These are phyloP conservation scores for Drosophila truncata DNA, from an alignment of 1,140 invertebrate species.

Conservation along the genomic window DNA sequence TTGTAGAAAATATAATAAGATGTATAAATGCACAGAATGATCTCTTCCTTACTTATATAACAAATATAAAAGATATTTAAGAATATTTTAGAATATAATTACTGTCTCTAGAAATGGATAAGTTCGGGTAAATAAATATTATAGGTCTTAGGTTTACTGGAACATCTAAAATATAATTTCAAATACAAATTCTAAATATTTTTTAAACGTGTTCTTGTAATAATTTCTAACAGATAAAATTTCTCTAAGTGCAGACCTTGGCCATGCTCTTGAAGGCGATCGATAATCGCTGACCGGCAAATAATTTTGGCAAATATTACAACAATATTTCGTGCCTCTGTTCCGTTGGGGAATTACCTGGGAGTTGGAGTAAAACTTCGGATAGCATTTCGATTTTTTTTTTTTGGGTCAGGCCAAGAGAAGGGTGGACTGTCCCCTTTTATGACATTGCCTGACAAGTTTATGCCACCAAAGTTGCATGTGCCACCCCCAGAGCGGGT, in stretches of 20 bases:
- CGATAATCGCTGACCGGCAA: slow-evolving; percentile 45
- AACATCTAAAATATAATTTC: neutral
- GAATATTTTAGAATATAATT: neutral
- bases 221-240: neutral
- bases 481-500: slow-evolving; percentile 53
- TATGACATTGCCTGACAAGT: slow-evolving; percentile 77
- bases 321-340: slow-evolving; percentile 34
- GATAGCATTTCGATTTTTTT: slow-evolving; percentile 2
- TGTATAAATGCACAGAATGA: too few species aligned
- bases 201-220: neutral
- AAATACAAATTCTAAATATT: rapidly evolving
- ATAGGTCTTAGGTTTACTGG: too few species aligned
- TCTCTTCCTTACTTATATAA: too few species aligned
- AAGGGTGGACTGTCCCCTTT: slow-evolving; percentile 41
- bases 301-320: slow-evolving; percentile 51
- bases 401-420: slow-evolving; percentile 10
- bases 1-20: too few species aligned
- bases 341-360: slow-evolving; percentile 17
- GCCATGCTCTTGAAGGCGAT: neutral
- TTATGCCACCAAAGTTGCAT: slow-evolving; percentile 59
- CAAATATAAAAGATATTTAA: too few species aligned
- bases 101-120: neutral
- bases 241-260: slow-evolving; percentile 6
- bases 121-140: neutral
- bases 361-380: neutral